Conservation (phyloP, 1,140 invertebrate genomes). For the Camponotus vicinus region DNA sequence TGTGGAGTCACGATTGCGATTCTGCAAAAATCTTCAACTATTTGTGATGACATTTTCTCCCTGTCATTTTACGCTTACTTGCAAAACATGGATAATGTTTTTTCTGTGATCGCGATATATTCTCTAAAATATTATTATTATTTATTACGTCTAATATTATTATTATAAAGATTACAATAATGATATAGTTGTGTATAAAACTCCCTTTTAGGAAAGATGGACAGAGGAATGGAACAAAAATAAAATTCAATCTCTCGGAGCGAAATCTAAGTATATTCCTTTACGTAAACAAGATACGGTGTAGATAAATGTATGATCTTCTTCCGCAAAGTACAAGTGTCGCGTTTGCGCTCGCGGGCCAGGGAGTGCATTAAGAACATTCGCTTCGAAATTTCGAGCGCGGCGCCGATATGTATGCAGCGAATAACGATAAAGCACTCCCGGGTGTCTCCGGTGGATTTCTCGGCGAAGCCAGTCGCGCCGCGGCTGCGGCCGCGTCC, state of each 20-base stretch:
- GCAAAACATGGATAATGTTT: not conserved
- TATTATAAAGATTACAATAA: not conserved
- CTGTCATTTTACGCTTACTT: not conserved
- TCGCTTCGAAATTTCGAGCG: slow-evolving; percentile 27
- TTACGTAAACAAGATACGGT: not conserved
- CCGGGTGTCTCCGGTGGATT: slow-evolving; percentile 67
- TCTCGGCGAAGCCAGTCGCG: slow-evolving; percentile 51
- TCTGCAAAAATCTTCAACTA: not conserved
- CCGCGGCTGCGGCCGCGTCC: slow-evolving; percentile 40
- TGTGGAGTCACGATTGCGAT: too few relatives aligned
- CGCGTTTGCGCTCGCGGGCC: not conserved
- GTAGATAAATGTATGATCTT: not conserved
- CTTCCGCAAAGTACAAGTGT: not conserved
- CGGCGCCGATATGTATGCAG: slow-evolving; percentile 52
- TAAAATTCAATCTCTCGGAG: not conserved
- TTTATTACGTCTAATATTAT: too few relatives aligned
- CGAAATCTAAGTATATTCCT: not conserved
- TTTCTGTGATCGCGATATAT: not conserved
- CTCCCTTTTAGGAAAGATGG: not conserved
- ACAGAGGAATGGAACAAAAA: not conserved
- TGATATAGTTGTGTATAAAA: not conserved
- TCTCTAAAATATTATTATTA: too few relatives aligned
- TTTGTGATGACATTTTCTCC: not conserved
- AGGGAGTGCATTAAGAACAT: slow-evolving; percentile 6
- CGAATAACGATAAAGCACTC: slow-evolving; percentile 68